A percentile compares a stretch with the other conserved stretches of the same genome.
phyloP scores from a whole-genome alignment of 2,888 invertebrate species.

The Onchidella celtica region DNA sequence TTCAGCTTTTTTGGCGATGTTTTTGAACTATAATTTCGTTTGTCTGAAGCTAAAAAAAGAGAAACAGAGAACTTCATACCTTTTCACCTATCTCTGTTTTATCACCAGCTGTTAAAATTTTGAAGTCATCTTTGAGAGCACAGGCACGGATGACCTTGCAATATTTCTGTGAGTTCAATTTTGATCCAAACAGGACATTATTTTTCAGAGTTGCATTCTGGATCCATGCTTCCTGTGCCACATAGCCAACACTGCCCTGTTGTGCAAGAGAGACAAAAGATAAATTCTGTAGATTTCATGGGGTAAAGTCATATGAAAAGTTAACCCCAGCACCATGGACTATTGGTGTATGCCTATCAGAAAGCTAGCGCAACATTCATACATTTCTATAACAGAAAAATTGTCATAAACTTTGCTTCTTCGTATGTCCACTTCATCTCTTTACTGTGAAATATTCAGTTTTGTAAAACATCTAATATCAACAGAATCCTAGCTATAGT shows the following conservation, averaged over 20 bases:
- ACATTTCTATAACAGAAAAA: background rate
- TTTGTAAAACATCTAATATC: too few relatives aligned
- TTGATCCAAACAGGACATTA: conserved; percentile 82
- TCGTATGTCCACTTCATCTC: too few relatives aligned
- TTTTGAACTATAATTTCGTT: too few relatives aligned
- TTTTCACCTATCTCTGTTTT: conserved; percentile 84
- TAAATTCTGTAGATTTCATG: too few relatives aligned
- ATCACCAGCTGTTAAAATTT: conserved; percentile 82
- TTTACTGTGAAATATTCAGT: too few relatives aligned
- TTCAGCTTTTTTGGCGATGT: too few relatives aligned
- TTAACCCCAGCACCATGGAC: background rate
- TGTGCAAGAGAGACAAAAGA: too few relatives aligned
- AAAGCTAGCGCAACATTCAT: background rate
- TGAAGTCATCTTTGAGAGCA: conserved; percentile 82
- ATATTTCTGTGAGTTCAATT: conserved; percentile 73
- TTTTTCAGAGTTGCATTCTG: conserved; percentile 82
- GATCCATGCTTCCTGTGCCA: conserved; percentile 82
- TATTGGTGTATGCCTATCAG: background rate
- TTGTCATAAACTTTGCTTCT: too few relatives aligned
- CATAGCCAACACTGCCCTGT: conserved; percentile 78
- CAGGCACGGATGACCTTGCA: conserved; percentile 73
- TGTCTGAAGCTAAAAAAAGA: background rate
- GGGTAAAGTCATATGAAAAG: too few relatives aligned
- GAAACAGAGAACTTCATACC: conserved; percentile 65
- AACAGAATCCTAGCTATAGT: too few relatives aligned